These are phyloP conservation scores for Aleiodes leptofemur DNA, from an alignment of 2,888 invertebrate species.

Conservation along the genomic window DNA sequence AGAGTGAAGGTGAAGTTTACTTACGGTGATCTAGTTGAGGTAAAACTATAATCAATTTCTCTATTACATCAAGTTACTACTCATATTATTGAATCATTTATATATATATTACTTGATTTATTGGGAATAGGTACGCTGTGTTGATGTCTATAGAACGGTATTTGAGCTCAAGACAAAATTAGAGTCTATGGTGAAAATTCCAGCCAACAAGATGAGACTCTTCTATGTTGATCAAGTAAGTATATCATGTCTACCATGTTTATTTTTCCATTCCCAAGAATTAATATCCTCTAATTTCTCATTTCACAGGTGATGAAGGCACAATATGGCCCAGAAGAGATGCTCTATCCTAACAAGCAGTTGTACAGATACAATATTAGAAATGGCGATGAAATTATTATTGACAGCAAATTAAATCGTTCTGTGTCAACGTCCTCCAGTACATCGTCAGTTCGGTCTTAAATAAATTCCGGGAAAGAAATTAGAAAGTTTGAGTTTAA, in stretches of 20 bases:
- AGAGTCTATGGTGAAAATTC: constrained; percentile 88
- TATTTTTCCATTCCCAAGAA: no score
- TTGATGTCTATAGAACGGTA: constrained; percentile 81
- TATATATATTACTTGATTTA: constrained; percentile 32
- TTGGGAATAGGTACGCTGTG: constrained; percentile 69
- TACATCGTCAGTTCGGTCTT: constrained; percentile 71
- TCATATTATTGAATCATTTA: background rate
- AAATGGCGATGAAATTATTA: constrained; percentile 93
- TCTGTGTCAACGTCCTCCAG: constrained; percentile 68
- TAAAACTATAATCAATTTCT: constrained; percentile 61
- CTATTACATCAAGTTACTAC: constrained; percentile 1
- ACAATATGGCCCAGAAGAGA: constrained; percentile 87
- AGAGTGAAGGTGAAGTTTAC: constrained; percentile 90
- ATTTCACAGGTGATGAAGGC: constrained; percentile 74
- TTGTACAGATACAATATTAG: constrained; percentile 93
- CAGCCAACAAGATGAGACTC: constrained; percentile 89
- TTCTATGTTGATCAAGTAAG: constrained; percentile 90
- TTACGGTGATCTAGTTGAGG: constrained; percentile 86
- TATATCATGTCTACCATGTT: background rate
- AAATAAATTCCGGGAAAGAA: constrained; percentile 56
- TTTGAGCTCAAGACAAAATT: constrained; percentile 88
- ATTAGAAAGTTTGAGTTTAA: constrained; percentile 29
- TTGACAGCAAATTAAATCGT: constrained; percentile 86
- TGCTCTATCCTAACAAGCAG: constrained; percentile 92
- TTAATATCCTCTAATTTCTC: constrained; percentile 4